Conservation (phyloP, 2,113 vertebrate genomes). For the Grus americana region DNA sequence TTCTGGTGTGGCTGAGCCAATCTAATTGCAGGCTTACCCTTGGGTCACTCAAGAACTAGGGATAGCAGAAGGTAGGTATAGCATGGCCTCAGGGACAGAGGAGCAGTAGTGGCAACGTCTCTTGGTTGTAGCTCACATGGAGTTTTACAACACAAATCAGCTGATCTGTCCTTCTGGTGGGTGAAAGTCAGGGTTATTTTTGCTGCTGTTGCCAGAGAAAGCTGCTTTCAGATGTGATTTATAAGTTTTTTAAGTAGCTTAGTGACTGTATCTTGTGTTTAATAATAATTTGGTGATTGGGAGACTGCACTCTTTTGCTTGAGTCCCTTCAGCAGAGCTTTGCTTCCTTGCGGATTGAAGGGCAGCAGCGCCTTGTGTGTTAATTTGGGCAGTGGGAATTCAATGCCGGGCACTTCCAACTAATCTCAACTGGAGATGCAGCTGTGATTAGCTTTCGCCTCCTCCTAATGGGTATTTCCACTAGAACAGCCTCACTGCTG, state of each 20-base stretch:
- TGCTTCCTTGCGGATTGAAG: background rate
- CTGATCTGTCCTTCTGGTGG: background rate
- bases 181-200: background rate
- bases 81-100: rapidly evolving
- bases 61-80: background rate
- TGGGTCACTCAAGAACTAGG: background rate
- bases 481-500: background rate
- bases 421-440: background rate
- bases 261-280: background rate
- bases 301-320: background rate
- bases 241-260: background rate
- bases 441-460: background rate
- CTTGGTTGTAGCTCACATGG: background rate
- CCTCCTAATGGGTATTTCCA: background rate
- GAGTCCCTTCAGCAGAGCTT: background rate
- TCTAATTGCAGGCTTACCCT: background rate
- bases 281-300: background rate
- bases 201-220: background rate
- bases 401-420: background rate
- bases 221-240: background rate
- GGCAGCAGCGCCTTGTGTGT: background rate
- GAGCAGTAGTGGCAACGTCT: rapidly evolving
- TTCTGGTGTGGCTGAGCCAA: background rate
- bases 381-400: background rate
- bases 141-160: background rate